Conservation (phyloP, 2,888 invertebrate species). For the Amphimallon solstitiale region DNA sequence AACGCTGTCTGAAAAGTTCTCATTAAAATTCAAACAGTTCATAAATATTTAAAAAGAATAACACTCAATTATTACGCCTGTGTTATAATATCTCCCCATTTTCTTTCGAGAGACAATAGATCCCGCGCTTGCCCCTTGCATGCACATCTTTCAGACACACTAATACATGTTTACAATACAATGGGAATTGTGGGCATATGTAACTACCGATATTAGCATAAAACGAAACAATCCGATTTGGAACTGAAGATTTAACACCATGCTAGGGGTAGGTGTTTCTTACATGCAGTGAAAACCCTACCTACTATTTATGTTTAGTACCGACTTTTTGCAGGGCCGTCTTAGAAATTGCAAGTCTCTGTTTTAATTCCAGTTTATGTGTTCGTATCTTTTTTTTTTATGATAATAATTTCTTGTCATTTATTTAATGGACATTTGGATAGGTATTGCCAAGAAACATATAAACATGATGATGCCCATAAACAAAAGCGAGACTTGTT, state of each 20-base stretch:
- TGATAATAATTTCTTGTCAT: too few species aligned
- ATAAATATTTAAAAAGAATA: conserved; percentile 23
- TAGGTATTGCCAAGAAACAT: too few species aligned
- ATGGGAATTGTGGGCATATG: conserved; percentile 15
- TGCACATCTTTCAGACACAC: conserved; percentile 5
- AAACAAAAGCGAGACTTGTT: too few species aligned
- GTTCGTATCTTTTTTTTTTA: too few species aligned
- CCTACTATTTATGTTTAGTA: too few species aligned
- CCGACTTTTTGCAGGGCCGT: too few species aligned
- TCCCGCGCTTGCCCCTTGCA: conserved; percentile 3
- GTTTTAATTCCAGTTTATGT: too few species aligned
- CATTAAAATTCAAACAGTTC: not conserved
- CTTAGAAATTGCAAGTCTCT: too few species aligned
- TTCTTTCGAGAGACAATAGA: conserved; percentile 22
- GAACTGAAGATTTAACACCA: conserved; percentile 16
- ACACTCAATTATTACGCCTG: conserved; percentile 26
- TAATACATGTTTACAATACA: conserved; percentile 12
- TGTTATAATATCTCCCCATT: not conserved
- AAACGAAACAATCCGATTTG: conserved; percentile 17
- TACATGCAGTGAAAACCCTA: not conserved
- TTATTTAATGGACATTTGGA: too few species aligned
- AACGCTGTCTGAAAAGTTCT: too few species aligned
- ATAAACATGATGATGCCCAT: too few species aligned
- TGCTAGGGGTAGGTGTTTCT: not conserved
- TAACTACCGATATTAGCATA: conserved; percentile 26